A percentile compares a stretch with the other conserved stretches of the same genome.
Evolutionary conservation across 2,797 vertebrate genomes (phyloP).

Genomic region (Sebastes kiyomatsui): DNA sequence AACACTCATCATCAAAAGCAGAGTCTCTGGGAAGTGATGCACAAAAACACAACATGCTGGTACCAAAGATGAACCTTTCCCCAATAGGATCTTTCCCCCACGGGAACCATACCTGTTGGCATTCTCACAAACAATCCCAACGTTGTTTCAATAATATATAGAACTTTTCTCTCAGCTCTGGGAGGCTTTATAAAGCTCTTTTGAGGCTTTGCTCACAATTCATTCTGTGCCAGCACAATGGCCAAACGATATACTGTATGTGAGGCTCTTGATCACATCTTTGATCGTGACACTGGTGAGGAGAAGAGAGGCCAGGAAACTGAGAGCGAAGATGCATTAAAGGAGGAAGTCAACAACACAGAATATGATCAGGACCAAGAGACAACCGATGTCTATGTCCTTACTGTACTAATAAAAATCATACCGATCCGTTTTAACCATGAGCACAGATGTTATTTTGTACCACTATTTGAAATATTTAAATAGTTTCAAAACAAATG

Average conservation of each 20-base stretch:
- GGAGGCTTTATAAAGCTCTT: not conserved
- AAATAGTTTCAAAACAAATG: not conserved
- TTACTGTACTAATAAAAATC: not conserved
- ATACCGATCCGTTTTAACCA: not conserved
- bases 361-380: not conserved
- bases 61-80: not conserved
- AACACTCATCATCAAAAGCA: conserved; percentile 4
- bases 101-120: not conserved
- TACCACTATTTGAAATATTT: not conserved
- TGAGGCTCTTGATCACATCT: not conserved
- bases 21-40: not conserved
- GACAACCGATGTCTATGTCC: not conserved
- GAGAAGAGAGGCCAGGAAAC: not conserved
- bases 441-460: not conserved
- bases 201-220: not conserved
- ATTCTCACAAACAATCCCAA: not conserved
- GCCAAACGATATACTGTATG: not conserved
- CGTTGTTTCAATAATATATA: not conserved
- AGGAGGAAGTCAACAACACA: not conserved
- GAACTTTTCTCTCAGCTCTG: not conserved
- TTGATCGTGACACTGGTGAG: not conserved
- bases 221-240: not conserved
- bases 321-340: not conserved
- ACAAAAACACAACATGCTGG: not conserved
- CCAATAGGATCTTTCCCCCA: not conserved